phyloP scores from a whole-genome alignment of 2,797 vertebrate species.

The Argentina silus region DNA sequence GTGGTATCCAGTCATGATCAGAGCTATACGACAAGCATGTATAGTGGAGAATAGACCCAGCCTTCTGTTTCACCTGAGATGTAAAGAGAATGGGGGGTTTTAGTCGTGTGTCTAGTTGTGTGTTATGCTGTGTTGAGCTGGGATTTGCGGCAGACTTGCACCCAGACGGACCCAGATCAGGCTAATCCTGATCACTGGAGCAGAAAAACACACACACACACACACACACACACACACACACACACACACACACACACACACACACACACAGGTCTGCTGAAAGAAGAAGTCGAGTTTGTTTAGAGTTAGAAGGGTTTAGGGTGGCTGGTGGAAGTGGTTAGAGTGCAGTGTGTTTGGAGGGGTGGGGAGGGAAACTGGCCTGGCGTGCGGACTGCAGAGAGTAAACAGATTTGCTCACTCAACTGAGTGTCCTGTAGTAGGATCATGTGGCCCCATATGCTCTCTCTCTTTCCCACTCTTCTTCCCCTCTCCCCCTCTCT shows the following conservation, averaged over 20 bases:
- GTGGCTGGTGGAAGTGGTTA: not conserved
- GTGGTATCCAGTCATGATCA: not conserved
- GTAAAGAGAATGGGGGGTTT: not conserved
- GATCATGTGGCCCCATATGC: constrained; percentile 43
- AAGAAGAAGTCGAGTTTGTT: not conserved
- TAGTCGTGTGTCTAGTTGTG: not conserved
- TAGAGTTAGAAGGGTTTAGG: not conserved
- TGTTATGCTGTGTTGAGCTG: not conserved
- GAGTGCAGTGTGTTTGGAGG: constrained; percentile 6
- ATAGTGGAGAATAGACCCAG: too few relatives aligned
- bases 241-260: not conserved
- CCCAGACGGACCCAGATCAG: not conserved
- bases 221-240: not conserved
- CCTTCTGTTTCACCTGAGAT: not conserved
- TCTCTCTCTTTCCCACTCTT: constrained; percentile 2
- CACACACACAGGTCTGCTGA: not conserved
- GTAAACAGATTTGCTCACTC: constrained; percentile 56
- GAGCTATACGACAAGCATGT: too few relatives aligned
- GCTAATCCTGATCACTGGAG: not conserved
- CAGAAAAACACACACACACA: not conserved
- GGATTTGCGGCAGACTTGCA: not conserved
- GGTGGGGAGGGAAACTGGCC: constrained; percentile 22
- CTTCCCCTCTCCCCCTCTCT: not conserved
- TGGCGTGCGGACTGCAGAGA: constrained; percentile 34
- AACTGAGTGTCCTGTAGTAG: constrained; percentile 45